A percentile compares a stretch with the other conserved stretches of the same genome.
phyloP scores from a whole-genome alignment of 1,140 invertebrate genomes.

The Charaxes varanes region DNA sequence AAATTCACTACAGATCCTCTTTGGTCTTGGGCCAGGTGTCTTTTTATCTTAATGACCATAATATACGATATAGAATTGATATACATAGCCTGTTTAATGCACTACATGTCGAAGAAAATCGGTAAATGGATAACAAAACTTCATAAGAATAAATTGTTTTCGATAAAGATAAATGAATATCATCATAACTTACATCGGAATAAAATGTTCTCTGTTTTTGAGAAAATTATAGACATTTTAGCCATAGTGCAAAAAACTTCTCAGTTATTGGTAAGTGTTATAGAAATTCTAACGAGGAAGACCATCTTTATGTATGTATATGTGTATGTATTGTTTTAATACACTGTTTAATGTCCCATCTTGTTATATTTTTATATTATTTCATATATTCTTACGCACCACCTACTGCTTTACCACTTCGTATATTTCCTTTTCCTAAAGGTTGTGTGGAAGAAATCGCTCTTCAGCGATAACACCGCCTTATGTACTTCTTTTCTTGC shows the following conservation, averaged over 20 bases:
- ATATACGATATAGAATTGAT: conserved; percentile 12
- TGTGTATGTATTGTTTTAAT: too few relatives aligned
- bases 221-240: conserved; percentile 4
- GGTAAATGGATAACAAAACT: neutral
- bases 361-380: too few relatives aligned
- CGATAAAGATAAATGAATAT: conserved; percentile 9
- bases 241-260: conserved; percentile 3
- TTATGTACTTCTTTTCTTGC: too few relatives aligned
- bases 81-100: conserved; percentile 2
- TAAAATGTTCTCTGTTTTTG: conserved; percentile 1
- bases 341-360: too few relatives aligned
- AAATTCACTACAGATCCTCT: conserved; percentile 3
- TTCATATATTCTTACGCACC: too few relatives aligned
- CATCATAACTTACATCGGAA: neutral
- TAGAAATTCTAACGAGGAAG: too few relatives aligned
- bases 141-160: neutral
- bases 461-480: too few relatives aligned
- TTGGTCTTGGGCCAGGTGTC: conserved; percentile 1
- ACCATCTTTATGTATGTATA: too few relatives aligned
- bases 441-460: too few relatives aligned
- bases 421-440: too few relatives aligned
- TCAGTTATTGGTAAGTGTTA: conserved; percentile 2
- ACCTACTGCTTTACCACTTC: too few relatives aligned
- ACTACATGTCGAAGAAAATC: conserved; percentile 5
- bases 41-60: conserved; percentile 6